Conservation (phyloP, 2,113 vertebrate genomes). For the Vimba vimba region DNA sequence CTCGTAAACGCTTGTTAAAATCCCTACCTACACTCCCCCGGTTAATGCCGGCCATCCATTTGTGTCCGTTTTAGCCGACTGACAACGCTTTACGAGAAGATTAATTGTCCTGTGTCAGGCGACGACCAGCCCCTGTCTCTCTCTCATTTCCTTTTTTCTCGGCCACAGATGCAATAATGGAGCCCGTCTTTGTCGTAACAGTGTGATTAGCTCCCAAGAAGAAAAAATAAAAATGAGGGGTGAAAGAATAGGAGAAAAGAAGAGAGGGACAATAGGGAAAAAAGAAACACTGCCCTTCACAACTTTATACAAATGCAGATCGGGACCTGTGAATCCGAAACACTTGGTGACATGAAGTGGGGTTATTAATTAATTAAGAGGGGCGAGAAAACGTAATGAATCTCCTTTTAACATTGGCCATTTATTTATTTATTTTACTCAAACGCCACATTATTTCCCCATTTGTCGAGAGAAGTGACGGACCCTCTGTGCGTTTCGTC, state of each 20-base stretch:
- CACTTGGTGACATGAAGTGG: conserved; percentile 67
- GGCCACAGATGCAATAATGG: conserved; percentile 97
- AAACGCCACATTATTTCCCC: neutral
- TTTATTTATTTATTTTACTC: conserved; percentile 53
- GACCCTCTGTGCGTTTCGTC: conserved; percentile 70
- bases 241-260: conserved; percentile 53
- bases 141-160: conserved; percentile 99
- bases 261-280: neutral
- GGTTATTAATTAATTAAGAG: conserved; percentile 77
- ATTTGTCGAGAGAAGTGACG: conserved; percentile 57
- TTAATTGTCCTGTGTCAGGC: conserved; percentile 99
- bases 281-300: conserved; percentile 61
- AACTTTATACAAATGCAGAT: conserved; percentile 69
- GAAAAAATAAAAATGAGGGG: conserved; percentile 52
- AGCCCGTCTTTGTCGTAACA: conserved; percentile 96
- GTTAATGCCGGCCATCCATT: conserved; percentile 99
- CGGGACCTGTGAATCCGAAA: conserved; percentile 69
- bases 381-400: conserved; percentile 68
- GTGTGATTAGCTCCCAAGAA: conserved; percentile 85
- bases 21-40: conserved; percentile 98
- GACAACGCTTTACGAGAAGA: conserved; percentile 99
- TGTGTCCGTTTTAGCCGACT: conserved; percentile 96
- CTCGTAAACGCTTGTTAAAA: conserved; percentile 99
- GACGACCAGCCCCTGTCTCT: conserved; percentile 95
- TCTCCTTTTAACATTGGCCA: conserved; percentile 70